phyloP scores from a whole-genome alignment of 2,797 vertebrate genomes.

The Danio kyathit region DNA sequence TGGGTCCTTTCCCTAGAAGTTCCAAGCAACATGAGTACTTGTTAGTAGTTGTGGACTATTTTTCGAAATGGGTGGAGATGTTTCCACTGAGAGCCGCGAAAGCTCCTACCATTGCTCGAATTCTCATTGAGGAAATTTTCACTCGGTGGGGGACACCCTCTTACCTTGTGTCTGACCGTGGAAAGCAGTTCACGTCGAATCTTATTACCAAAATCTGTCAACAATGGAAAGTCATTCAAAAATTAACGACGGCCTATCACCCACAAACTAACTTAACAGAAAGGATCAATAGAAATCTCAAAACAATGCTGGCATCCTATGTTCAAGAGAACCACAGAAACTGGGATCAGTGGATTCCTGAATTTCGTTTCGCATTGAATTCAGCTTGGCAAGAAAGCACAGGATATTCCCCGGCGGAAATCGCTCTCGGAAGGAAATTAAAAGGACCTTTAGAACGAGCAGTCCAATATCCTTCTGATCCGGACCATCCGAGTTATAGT shows the following conservation, averaged over 20 bases:
- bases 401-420: not conserved
- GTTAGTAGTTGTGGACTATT: constrained; percentile 14
- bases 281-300: not conserved
- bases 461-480: not conserved
- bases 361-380: not conserved
- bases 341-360: not conserved
- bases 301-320: not conserved
- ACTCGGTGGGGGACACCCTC: not conserved
- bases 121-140: constrained; percentile 8
- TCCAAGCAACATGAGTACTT: not conserved
- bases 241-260: not conserved
- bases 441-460: not conserved
- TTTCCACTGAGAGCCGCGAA: not conserved
- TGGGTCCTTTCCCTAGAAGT: not conserved
- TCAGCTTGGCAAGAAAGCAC: not conserved
- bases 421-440: not conserved
- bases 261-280: constrained; percentile 2
- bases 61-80: not conserved
- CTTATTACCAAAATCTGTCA: not conserved
- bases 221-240: constrained; percentile 12
- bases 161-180: not conserved
- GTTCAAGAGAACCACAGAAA: not conserved
- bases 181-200: not conserved
- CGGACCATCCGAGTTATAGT: no score
- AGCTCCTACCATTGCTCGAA: constrained; percentile 5